Conservation (phyloP, 2,113 vertebrate species). For the Aptenodytes forsteri region DNA sequence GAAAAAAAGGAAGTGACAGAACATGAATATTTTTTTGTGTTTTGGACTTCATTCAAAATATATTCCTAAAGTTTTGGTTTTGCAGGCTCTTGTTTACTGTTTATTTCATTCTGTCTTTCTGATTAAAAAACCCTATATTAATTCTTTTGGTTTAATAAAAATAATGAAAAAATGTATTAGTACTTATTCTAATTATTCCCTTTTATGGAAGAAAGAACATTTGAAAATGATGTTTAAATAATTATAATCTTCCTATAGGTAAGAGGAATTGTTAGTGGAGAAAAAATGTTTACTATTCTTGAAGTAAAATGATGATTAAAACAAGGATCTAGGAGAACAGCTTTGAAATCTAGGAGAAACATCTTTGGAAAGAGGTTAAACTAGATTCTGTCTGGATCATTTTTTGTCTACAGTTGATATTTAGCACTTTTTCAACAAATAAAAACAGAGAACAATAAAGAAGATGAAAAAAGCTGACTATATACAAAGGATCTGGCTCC, state of each 20-base stretch:
- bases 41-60: neutral
- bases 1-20: neutral
- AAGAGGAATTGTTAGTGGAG: neutral
- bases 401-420: neutral
- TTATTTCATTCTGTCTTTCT: neutral
- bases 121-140: neutral
- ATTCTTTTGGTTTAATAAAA: neutral
- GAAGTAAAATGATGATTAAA: neutral
- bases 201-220: neutral
- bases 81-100: neutral
- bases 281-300: neutral
- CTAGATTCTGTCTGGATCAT: neutral
- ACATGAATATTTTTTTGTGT: neutral
- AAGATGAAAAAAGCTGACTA: neutral
- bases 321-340: neutral
- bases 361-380: neutral
- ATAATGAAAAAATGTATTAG: neutral
- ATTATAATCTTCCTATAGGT: neutral
- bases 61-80: neutral
- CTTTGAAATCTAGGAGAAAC: neutral
- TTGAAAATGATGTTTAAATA: neutral
- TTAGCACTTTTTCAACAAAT: neutral
- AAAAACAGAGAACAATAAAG: neutral
- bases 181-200: neutral
- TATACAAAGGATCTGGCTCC: neutral